Evolutionary conservation across 2,888 invertebrate species (phyloP).

Genomic region (Ommatoiulus sabulosus): DNA sequence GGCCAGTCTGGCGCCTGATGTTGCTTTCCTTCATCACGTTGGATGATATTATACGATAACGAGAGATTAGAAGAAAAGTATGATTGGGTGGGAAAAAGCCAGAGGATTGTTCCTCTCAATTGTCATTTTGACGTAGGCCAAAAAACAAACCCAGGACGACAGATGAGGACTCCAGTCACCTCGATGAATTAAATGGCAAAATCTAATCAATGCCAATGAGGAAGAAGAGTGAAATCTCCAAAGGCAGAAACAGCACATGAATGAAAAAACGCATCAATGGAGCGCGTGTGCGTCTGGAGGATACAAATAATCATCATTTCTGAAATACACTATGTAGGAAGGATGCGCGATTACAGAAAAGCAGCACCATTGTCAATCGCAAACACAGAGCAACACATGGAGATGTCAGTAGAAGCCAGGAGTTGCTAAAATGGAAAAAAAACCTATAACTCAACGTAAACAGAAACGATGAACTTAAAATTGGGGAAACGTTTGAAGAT

Average conservation of each 20-base stretch:
- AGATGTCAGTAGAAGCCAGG: not conserved
- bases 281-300: slow-evolving; percentile 41
- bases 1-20: slow-evolving; percentile 55
- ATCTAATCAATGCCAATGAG: slow-evolving; percentile 48
- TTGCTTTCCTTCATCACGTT: slow-evolving; percentile 18
- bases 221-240: slow-evolving; percentile 39
- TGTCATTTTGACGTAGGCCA: slow-evolving; percentile 44
- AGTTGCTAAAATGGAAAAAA: not conserved
- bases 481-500: too few species aligned
- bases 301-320: not conserved
- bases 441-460: not conserved
- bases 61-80: slow-evolving; percentile 46
- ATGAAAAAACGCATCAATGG: slow-evolving; percentile 48
- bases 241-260: slow-evolving; percentile 28
- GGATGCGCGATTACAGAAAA: not conserved
- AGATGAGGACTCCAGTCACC: slow-evolving; percentile 43
- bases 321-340: slow-evolving; percentile 8
- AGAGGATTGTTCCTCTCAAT: slow-evolving; percentile 51
- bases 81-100: slow-evolving; percentile 48
- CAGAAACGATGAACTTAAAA: not conserved
- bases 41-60: slow-evolving; percentile 46
- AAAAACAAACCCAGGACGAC: slow-evolving; percentile 41
- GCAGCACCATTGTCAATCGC: not conserved
- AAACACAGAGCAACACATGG: slow-evolving; percentile 38
- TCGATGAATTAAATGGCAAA: slow-evolving; percentile 47